Evolutionary conservation across 1,140 invertebrate genomes (phyloP), one percentile per base, ranked within the genome.

Genomic region (Cydia strobilella): DNA sequence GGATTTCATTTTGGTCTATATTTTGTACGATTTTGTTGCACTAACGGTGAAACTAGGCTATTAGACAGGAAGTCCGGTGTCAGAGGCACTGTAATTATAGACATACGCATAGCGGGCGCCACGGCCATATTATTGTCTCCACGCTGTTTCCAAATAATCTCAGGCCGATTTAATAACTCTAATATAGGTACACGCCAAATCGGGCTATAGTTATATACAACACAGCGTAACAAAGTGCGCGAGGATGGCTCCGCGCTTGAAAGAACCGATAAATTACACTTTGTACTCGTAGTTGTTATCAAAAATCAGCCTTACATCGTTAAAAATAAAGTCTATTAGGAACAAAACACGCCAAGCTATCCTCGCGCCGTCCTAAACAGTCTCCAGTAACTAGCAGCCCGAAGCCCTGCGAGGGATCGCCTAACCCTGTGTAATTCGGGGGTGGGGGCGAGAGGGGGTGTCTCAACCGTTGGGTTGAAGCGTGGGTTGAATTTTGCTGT

Each of bases 381-480:
- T 80, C 76, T 82, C 80, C 80, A 80, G 73, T 75, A 76, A 69
- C 59, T 74, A 80, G 51, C 76, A 51, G 73, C 76, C 78, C 62
- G 25, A 31, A 72, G 71, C 77, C 39, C 72, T 39, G 35, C 62
- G 20, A 75, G 84, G 84, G 86, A 86, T 78, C 88, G 75, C 90
- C 88, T 84, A 85, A 82, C 88, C 88, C 85, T 74, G 45, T 90
- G 85, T 90, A 85, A 77, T 90, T 86, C 84, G 84, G 35, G 39
- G 59, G 48, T 54, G 15, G 76, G 20, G 59, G 72, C 4, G 63
- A 35, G 2, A 20, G 2, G 20, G 13, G 1, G 42, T 13, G 3
- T 63, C 75, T 92, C 90, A 92, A 86, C 90, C 90, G 84, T 92
- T 92, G 12, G 90, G 90, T 77, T 92, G 89, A 0, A 92, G 83